Base-by-base conservation (phyloP, 2,888 invertebrate species). In the Zygaena filipendulae region DNA sequence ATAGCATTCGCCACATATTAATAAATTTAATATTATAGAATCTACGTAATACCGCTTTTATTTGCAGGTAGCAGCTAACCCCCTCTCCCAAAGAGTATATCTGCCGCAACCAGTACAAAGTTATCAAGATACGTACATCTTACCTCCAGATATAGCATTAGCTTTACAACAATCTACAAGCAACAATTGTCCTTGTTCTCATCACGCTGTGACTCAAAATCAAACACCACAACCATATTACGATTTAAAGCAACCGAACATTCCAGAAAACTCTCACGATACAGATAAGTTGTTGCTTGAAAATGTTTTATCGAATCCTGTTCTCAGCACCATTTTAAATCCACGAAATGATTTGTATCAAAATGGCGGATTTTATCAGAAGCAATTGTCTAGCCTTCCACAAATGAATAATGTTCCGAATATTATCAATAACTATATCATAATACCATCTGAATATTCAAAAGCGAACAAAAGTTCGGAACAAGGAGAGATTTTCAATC, bases 361-460 rank as follows among this genome's bases (percentile, higher is more conserved):
- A n/a, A n/a, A n/a, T n/a, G n/a, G n/a, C n/a, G n/a, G n/a, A n/a
- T n/a, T n/a, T n/a, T n/a, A n/a, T n/a, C n/a, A n/a, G n/a, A n/a
- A n/a, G n/a, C n/a, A n/a, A n/a, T n/a, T n/a, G n/a, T n/a, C n/a
- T n/a, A n/a, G n/a, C n/a, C n/a, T n/a, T n/a, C n/a, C n/a, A n/a
- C n/a, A n/a, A n/a, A n/a, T n/a, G n/a, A n/a, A n/a, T n/a, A n/a
- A n/a, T n/a, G n/a, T n/a, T n/a, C 32, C 41, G 2, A 36, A 36
- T 19, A 33, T 44, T 13, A 38, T 46, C 3, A 46, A 46, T 21
- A 46, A 46, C 31, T 46, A 43, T 26, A 39, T 46, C 14, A 40
- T 43, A 6, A 23, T 46, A 23, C 43, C 45, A 1, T 32, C 40
- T 10, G 42, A 46, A 11, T 35, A 40, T 23, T 14, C 38, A 8